Evolutionary conservation across 2,888 invertebrate genomes (phyloP).

Genomic region (Congeria kusceri): DNA sequence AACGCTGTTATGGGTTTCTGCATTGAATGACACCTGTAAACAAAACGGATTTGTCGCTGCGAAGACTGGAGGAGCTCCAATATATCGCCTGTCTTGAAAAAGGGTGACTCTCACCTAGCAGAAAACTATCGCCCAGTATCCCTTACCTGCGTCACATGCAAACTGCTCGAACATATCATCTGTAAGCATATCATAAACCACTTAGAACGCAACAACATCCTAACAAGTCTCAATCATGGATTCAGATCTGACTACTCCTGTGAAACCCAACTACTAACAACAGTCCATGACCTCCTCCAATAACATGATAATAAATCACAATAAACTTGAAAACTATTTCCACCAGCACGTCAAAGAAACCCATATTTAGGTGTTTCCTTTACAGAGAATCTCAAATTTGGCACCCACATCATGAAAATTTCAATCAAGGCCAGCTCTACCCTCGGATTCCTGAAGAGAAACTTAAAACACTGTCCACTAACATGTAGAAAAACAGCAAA

Average conservation of each 20-base stretch:
- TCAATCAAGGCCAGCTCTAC: no score
- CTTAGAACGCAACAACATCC: background rate
- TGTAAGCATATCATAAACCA: background rate
- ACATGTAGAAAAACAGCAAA: no score
- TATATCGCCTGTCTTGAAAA: background rate
- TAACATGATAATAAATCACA: background rate
- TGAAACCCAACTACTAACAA: background rate
- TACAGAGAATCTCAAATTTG: no score
- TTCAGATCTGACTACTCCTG: slow-evolving; percentile 6
- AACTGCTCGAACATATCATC: background rate
- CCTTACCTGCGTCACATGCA: background rate
- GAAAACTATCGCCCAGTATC: background rate
- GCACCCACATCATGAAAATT: no score
- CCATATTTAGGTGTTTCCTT: no score
- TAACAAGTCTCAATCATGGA: background rate
- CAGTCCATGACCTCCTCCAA: background rate
- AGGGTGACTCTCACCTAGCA: background rate
- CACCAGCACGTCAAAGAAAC: no score
- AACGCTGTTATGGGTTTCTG: no score
- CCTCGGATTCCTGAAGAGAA: no score
- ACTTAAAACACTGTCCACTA: no score
- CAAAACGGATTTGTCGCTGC: no score
- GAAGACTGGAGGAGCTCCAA: slow-evolving; percentile 1
- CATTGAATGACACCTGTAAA: no score
- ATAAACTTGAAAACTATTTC: no score